Percentiles rank a stretch among this genome's conserved stretches.
These are phyloP conservation scores for Aurelia sp. DNA, from an alignment of 30 jellyfish, hydroid and myxozoan genomes.

Conservation along the genomic window DNA sequence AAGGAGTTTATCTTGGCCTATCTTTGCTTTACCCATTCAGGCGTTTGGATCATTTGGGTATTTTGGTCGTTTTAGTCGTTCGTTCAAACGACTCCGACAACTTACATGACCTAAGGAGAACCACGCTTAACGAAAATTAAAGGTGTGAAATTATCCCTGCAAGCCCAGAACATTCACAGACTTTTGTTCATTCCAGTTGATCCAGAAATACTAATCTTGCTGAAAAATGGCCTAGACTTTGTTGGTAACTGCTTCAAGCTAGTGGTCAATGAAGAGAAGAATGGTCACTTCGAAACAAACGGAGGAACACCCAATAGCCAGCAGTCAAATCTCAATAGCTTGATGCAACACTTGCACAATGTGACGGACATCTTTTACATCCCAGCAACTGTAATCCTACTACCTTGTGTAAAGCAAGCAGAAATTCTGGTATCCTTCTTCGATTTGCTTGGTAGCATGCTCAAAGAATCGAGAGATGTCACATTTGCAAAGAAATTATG, in stretches of 20 bases:
- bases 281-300: background rate
- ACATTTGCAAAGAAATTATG: slow-evolving; percentile 72
- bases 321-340: background rate
- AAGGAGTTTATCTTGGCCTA: too few species aligned
- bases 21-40: too few species aligned
- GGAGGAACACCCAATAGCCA: background rate
- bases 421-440: slow-evolving; percentile 32
- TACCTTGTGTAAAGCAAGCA: slow-evolving; percentile 34
- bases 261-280: background rate
- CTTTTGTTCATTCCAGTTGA: slow-evolving; percentile 24
- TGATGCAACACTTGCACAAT: slow-evolving; percentile 6
- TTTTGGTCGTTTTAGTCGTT: too few species aligned
- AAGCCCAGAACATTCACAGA: too few species aligned
- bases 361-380: slow-evolving; percentile 52
- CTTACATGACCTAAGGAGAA: too few species aligned
- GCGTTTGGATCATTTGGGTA: too few species aligned
- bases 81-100: too few species aligned
- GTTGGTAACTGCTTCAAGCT: background rate
- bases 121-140: too few species aligned
- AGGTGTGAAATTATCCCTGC: too few species aligned
- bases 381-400: slow-evolving; percentile 72
- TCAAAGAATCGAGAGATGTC: slow-evolving; percentile 3
- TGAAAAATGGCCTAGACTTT: background rate
- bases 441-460: slow-evolving; percentile 46
- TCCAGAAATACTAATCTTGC: slow-evolving; percentile 8